phyloP scores from a whole-genome alignment of 2,113 vertebrate genomes.

The Vulpes ferrilata region DNA sequence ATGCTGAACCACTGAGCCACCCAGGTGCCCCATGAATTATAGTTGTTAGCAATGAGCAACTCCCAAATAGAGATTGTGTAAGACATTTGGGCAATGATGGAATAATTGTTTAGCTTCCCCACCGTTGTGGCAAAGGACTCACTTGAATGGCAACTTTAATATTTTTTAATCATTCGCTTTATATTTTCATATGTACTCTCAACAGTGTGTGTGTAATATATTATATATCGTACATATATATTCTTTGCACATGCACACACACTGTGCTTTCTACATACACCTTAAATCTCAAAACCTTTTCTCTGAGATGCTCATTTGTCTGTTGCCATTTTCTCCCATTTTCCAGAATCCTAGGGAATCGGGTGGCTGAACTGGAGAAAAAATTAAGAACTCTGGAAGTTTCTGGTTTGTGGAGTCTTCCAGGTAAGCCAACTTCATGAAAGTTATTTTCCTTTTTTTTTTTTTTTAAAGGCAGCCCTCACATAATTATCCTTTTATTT shows the following conservation, averaged over 20 bases:
- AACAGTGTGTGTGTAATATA: not conserved
- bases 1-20: too few relatives aligned
- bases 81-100: not conserved
- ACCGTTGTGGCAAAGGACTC: not conserved
- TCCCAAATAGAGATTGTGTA: not conserved
- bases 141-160: not conserved
- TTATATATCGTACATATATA: not conserved
- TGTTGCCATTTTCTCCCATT: not conserved
- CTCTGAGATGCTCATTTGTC: not conserved
- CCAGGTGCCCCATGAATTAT: not conserved
- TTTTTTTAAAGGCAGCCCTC: not conserved
- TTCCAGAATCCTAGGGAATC: constrained; percentile 95
- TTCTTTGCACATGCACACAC: not conserved
- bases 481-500: constrained; percentile 24
- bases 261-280: not conserved
- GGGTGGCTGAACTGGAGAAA: constrained; percentile 97
- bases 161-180: not conserved
- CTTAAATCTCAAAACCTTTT: constrained; percentile 7
- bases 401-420: constrained; percentile 98
- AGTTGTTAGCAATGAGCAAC: not conserved
- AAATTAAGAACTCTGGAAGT: constrained; percentile 97
- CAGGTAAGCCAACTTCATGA: constrained; percentile 89
- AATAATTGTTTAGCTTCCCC: not conserved
- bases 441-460: not conserved
- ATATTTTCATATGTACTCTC: not conserved